phyloP scores from a whole-genome alignment of 2,888 invertebrate species.

The Acronicta leporina region DNA sequence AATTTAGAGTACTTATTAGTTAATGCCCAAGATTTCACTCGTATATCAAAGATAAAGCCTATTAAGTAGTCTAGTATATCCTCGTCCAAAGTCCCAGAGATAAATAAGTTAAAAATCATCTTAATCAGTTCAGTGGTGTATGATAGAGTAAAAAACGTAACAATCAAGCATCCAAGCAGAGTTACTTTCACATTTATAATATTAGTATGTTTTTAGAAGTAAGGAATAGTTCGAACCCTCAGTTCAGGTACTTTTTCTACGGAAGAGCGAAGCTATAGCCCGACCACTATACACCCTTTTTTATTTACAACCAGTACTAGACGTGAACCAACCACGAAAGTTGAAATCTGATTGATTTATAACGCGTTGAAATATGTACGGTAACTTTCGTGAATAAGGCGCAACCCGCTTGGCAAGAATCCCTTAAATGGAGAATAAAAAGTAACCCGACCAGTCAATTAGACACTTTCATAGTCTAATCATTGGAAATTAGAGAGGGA shows the following conservation, averaged over 20 bases:
- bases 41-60: no score
- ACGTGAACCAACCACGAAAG: constrained; percentile 58
- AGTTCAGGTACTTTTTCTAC: not conserved
- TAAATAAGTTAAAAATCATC: no score
- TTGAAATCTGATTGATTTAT: constrained; percentile 65
- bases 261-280: not conserved
- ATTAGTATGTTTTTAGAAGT: no score
- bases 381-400: constrained; percentile 37
- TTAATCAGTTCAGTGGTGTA: no score
- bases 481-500: constrained; percentile 48
- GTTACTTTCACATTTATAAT: no score
- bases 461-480: constrained; percentile 69
- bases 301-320: constrained; percentile 3
- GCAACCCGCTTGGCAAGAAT: constrained; percentile 46
- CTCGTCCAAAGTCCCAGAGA: no score
- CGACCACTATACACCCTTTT: constrained; percentile 1
- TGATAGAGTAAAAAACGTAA: no score
- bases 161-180: no score
- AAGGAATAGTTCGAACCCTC: no score
- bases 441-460: constrained; percentile 62
- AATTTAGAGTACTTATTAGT: no score
- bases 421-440: constrained; percentile 66
- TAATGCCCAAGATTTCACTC: no score
- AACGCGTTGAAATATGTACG: constrained; percentile 32
- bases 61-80: no score